Evolutionary conservation across 2,113 vertebrate genomes (phyloP).

Genomic region (Hipposideros armiger): DNA sequence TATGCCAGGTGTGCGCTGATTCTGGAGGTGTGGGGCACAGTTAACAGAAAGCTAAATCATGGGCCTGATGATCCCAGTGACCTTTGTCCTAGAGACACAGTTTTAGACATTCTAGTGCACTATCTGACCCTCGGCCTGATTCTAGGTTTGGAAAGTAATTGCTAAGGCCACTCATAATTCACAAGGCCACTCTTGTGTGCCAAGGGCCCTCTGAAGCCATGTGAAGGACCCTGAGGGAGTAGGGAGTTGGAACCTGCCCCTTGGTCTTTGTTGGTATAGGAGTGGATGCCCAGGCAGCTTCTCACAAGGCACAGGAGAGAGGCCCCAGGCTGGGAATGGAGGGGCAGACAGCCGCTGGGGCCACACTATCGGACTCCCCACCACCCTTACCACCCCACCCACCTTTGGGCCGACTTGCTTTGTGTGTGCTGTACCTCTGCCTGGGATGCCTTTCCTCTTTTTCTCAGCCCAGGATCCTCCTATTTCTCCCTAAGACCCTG

Average conservation of each 20-base stretch:
- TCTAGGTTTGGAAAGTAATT: slow-evolving; percentile 5
- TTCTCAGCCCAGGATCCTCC: background rate
- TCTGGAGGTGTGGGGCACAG: background rate
- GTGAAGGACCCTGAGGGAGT: background rate
- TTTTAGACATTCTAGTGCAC: background rate
- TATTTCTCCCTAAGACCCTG: background rate
- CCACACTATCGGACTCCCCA: accelerated
- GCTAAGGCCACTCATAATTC: background rate
- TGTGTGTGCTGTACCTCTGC: background rate
- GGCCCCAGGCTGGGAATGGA: background rate
- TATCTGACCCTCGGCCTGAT: background rate
- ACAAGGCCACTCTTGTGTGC: background rate
- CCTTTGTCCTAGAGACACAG: background rate
- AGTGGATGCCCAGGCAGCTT: background rate
- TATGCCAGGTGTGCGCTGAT: background rate
- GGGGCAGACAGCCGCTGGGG: background rate
- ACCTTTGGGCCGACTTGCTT: background rate
- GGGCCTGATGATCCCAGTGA: background rate
- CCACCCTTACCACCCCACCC: no score
- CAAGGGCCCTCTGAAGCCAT: accelerated
- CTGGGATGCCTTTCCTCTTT: background rate
- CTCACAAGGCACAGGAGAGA: background rate
- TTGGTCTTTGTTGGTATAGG: background rate
- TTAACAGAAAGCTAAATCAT: background rate
- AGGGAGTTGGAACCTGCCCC: background rate